Conservation (phyloP, 2,797 vertebrate species). For the Labeo calbasu region DNA sequence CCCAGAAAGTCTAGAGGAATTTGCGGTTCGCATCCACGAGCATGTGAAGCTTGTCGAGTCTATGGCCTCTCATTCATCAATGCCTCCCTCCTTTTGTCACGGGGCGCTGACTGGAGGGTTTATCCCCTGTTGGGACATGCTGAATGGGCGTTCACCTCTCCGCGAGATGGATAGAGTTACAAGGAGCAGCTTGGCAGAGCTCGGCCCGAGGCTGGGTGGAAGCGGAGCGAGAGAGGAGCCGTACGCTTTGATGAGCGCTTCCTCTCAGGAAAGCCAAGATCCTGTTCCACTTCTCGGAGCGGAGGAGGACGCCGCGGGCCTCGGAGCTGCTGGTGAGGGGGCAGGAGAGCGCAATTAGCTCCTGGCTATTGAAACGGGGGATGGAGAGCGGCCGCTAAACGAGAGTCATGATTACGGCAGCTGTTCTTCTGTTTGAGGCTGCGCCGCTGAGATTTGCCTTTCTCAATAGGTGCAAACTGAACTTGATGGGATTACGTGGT, state of each 20-base stretch:
- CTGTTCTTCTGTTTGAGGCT: conserved; percentile 35
- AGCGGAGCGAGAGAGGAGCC: conserved; percentile 1
- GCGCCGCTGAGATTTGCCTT: background rate
- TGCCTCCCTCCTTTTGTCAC: conserved; percentile 57
- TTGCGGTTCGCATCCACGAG: background rate
- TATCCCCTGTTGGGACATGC: conserved; percentile 60
- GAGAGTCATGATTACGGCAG: conserved; percentile 30
- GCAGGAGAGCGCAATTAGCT: conserved; percentile 49
- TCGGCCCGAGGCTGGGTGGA: conserved; percentile 7
- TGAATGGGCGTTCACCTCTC: conserved; percentile 40
- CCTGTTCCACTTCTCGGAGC: conserved; percentile 53
- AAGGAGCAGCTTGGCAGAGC: conserved; percentile 46
- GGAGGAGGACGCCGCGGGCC: conserved; percentile 47
- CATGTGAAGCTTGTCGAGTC: background rate
- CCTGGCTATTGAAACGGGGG: conserved; percentile 28
- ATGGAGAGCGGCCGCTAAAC: conserved; percentile 22
- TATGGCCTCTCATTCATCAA: conserved; percentile 43
- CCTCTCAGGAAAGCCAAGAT: conserved; percentile 56
- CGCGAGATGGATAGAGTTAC: conserved; percentile 52
- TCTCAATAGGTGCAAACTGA: background rate
- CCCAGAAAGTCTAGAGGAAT: conserved; percentile 18
- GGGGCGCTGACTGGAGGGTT: conserved; percentile 61
- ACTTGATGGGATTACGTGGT: background rate
- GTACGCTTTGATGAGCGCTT: conserved; percentile 21
- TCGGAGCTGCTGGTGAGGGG: conserved; percentile 39